Base-by-base conservation (phyloP, 2,113 vertebrate species). In the Pungitius pungitius region DNA sequence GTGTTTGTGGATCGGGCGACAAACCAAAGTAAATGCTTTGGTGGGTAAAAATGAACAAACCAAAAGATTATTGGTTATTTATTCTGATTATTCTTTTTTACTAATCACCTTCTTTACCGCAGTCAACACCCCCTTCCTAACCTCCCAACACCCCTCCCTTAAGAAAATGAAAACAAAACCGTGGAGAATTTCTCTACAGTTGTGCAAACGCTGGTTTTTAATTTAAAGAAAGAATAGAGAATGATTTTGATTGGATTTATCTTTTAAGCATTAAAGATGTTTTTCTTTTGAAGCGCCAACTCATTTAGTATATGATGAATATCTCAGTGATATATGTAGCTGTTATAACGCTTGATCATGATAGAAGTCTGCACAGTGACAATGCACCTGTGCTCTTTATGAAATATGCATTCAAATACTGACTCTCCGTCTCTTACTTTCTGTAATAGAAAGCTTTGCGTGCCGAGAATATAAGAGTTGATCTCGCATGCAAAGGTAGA, bases 11-110 rank as follows among this genome's bases (percentile, higher is more conserved):
- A 99, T 98, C 97, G 97, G 96, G 97, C 97, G 97, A 99, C 97
- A 98, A 99, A 99, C 97, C 97, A 99, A 99, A 99, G 97, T 99
- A 99, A 97, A 99, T 98, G 97, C 97, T 99, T 99, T 99, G 97
- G 97, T 99, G 97, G 97, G 98, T 98, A 98, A 98, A 98, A 97
- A 97, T 95, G 80, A 91, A 92, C 97, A 97, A 97, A 98, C 94
- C 95, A 96, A 96, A 83, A 95, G 94, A 96, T 91, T 90, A 91
- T 90, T 96, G 95, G 96, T 92, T 91, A 88, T 90, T 96, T 95
- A 94, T 95, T 94, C 91, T 96, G 94, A 95, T 96, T 94, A 89
- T 92, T 93, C 78, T 95, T 96, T 85, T 87, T 95, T 93, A 95
- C 89, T 93, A 92, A 92, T 92, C 88, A 93, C 90, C 77, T 92